Evolutionary conservation across 2,797 vertebrate species (phyloP).

Genomic region (Coluber constrictor): DNA sequence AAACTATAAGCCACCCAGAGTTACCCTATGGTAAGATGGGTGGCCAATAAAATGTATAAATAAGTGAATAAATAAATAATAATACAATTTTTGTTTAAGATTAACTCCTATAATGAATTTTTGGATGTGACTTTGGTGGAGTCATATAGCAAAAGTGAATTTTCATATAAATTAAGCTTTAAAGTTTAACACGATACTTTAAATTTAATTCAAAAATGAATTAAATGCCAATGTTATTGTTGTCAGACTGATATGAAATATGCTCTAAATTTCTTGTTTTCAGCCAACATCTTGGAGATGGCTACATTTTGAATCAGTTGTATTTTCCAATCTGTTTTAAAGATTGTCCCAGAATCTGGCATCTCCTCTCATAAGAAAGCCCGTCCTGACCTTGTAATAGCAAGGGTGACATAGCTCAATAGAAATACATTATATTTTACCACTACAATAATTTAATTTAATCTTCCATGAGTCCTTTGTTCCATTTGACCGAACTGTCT

Average conservation of each 20-base stretch:
- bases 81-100: not conserved
- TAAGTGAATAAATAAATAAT: not conserved
- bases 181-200: not conserved
- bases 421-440: not conserved
- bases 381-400: not conserved
- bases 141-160: not conserved
- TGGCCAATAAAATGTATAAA: not conserved
- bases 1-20: not conserved
- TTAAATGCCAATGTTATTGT: not conserved
- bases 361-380: not conserved
- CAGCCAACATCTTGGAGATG: not conserved
- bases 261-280: not conserved
- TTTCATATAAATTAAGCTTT: not conserved
- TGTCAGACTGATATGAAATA: not conserved
- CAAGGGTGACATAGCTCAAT: not conserved
- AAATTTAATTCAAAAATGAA: not conserved
- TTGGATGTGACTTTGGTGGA: not conserved
- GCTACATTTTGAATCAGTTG: not conserved
- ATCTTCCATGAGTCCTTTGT: not conserved
- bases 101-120: not conserved
- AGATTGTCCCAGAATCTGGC: not conserved
- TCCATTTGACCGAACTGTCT: not conserved
- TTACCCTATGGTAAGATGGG: not conserved
- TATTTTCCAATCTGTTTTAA: not conserved
- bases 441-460: not conserved